These are phyloP conservation scores for Trichoplusia ni DNA, from an alignment of 1,140 invertebrate species.

Conservation along the genomic window DNA sequence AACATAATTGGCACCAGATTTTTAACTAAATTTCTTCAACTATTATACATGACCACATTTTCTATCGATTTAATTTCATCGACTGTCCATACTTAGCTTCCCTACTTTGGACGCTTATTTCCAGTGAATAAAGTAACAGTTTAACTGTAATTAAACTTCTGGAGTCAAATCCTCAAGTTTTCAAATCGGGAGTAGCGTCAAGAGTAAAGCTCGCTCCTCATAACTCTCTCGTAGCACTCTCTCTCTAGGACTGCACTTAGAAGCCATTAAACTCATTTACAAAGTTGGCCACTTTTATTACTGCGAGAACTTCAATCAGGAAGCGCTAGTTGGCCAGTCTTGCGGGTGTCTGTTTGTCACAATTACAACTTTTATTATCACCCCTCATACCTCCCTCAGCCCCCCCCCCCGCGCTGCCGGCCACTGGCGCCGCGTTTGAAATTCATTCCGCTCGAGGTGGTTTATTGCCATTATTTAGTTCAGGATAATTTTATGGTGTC, in stretches of 20 bases:
- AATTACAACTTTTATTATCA: constrained; percentile 9
- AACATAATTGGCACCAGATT: no score
- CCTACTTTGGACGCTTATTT: no score
- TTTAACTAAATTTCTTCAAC: no score
- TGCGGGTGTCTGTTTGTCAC: constrained; percentile 4
- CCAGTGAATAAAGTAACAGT: no score
- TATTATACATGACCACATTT: no score
- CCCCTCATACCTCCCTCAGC: background rate
- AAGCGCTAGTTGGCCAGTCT: background rate
- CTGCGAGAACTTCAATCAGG: background rate
- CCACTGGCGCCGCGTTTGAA: background rate
- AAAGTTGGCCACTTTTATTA: constrained; percentile 8
- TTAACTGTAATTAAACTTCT: no score
- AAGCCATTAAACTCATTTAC: constrained; percentile 1
- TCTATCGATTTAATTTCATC: no score
- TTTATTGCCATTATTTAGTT: constrained; percentile 6
- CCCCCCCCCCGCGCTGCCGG: background rate
- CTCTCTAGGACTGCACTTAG: background rate
- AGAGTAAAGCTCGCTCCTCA: no score
- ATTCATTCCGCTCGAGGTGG: constrained; percentile 14
- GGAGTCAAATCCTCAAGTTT: no score
- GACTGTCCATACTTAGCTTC: no score
- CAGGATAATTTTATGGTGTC: background rate
- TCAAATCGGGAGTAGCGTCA: no score
- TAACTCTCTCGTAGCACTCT: no score